These are phyloP conservation scores for Phacellophora camtschatica DNA, from an alignment of 30 jellyfish, hydroid and myxozoan species.

Conservation along the genomic window DNA sequence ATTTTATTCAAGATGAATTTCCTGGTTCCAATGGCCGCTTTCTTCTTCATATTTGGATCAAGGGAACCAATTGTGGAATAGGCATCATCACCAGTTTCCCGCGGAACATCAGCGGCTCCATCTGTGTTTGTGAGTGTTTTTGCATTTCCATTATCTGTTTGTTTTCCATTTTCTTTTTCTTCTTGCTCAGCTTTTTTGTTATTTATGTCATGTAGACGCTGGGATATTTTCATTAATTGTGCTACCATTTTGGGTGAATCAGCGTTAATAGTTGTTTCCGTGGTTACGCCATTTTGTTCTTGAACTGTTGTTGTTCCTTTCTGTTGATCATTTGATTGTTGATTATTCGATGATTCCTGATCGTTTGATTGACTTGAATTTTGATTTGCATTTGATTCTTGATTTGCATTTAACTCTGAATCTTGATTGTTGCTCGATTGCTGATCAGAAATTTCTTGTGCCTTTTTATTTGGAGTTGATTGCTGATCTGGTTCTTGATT, in stretches of 20 bases:
- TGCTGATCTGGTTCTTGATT: constrained; percentile 7
- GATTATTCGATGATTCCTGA: constrained; percentile 27
- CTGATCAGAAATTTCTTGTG: constrained; percentile 10
- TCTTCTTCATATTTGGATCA: constrained; percentile 84
- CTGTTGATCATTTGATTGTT: constrained; percentile 15
- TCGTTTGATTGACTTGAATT: neutral
- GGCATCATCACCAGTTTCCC: constrained; percentile 53
- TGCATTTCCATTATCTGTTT: constrained; percentile 20
- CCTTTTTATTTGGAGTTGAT: neutral
- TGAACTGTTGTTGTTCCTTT: neutral
- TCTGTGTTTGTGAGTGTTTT: neutral
- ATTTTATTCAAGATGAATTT: neutral
- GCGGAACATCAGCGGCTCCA: neutral
- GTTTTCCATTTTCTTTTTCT: constrained; percentile 1
- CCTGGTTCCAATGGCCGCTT: constrained; percentile 66
- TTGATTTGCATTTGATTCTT: no score
- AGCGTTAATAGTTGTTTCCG: constrained; percentile 42
- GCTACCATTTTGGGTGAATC: constrained; percentile 56
- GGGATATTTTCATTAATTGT: constrained; percentile 42
- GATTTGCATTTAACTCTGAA: no score
- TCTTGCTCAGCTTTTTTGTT: constrained; percentile 22
- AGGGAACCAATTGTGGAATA: constrained; percentile 79
- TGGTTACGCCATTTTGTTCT: constrained; percentile 33
- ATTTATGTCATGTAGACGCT: constrained; percentile 39
- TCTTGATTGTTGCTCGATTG: constrained; percentile 22